A percentile compares a stretch with the other conserved stretches of the same genome.
Evolutionary conservation across 2,113 vertebrate species (phyloP).

Genomic region (Rhabdomys dilectus): DNA sequence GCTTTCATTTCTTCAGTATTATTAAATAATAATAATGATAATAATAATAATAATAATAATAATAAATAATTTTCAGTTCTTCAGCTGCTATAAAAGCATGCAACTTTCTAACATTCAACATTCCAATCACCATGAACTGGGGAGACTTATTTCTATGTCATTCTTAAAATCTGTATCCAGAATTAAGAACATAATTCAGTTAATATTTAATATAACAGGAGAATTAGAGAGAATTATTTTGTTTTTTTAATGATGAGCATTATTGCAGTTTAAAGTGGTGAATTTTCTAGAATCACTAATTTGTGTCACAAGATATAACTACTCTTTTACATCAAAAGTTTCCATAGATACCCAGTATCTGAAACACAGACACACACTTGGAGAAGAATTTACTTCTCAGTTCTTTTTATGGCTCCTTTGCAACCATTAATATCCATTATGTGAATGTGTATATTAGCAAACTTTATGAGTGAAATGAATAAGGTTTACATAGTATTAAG

Average conservation of each 20-base stretch:
- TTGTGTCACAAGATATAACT: conserved; percentile 28
- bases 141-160: background rate
- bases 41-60: too few species aligned
- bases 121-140: background rate
- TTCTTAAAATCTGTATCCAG: background rate
- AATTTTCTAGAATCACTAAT: conserved; percentile 23
- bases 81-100: conserved; percentile 22
- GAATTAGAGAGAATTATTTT: background rate
- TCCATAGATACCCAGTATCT: background rate
- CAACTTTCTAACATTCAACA: background rate
- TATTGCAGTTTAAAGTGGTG: background rate
- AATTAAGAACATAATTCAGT: background rate
- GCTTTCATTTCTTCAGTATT: background rate
- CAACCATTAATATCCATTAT: conserved; percentile 35
- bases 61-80: too few species aligned
- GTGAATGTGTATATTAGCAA: conserved; percentile 41
- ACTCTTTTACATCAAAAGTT: conserved; percentile 30
- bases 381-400: conserved; percentile 43
- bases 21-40: background rate
- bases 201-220: background rate
- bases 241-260: background rate
- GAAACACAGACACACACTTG: background rate
- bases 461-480: background rate
- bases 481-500: background rate
- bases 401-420: conserved; percentile 46